Evolutionary conservation across 2,888 invertebrate species (phyloP).

Genomic region (Machimus rusticus): DNA sequence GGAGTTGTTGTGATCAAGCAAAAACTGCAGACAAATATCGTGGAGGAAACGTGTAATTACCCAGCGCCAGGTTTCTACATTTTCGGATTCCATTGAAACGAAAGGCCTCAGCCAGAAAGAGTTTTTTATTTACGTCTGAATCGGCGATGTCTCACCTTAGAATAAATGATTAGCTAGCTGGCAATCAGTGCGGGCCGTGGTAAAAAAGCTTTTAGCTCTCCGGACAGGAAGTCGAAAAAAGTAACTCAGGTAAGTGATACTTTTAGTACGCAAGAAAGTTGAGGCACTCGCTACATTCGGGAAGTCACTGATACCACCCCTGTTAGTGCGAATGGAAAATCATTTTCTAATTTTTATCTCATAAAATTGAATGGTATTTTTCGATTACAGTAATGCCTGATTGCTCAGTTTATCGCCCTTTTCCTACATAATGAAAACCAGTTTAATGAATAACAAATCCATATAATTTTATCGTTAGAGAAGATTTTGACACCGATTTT

Average conservation of each 20-base stretch:
- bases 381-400: not conserved
- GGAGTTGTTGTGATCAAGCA: not conserved
- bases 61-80: conserved; percentile 45
- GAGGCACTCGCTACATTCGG: not conserved
- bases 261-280: not conserved
- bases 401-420: not conserved
- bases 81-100: conserved; percentile 44
- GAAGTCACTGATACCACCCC: not conserved
- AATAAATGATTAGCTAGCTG: conserved; percentile 6
- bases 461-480: too few relatives aligned
- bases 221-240: conserved; percentile 15
- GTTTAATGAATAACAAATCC: too few relatives aligned
- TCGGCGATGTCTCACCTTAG: conserved; percentile 19
- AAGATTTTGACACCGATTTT: too few relatives aligned
- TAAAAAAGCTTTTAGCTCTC: not conserved
- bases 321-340: not conserved
- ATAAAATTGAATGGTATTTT: not conserved
- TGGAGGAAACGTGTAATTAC: conserved; percentile 44
- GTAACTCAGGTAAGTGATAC: not conserved
- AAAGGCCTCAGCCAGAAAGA: conserved; percentile 1
- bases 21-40: conserved; percentile 44
- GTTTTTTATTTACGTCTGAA: not conserved
- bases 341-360: not conserved
- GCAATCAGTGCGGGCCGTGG: not conserved
- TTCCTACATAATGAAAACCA: too few relatives aligned